A percentile compares a stretch with the other conserved stretches of the same genome.
These are phyloP conservation scores for Drosophila mettleri DNA, from an alignment of 2,888 invertebrate genomes.

Conservation along the genomic window DNA sequence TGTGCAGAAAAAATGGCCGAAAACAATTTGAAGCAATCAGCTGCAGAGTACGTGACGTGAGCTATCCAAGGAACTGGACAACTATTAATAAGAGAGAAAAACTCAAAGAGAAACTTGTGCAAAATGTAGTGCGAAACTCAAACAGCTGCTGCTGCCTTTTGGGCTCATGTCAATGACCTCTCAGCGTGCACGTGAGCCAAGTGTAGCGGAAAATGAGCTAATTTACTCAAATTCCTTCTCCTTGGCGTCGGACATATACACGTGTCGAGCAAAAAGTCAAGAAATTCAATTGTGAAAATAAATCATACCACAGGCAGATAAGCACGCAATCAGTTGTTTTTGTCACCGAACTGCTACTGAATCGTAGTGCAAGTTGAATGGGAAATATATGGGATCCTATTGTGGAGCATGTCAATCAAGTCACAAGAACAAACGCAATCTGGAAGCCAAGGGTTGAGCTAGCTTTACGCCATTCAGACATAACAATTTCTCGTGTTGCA, in stretches of 20 bases:
- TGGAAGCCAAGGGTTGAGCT: constrained; percentile 32
- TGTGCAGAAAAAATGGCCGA: constrained; percentile 60
- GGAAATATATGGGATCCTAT: constrained; percentile 5
- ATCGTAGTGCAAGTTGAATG: constrained; percentile 6
- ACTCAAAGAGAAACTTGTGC: constrained; percentile 4
- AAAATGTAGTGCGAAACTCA: constrained; percentile 63
- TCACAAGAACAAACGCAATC: constrained; percentile 47
- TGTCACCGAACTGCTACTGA: constrained; percentile 50
- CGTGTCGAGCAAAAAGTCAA: constrained; percentile 69
- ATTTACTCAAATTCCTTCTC: constrained; percentile 67
- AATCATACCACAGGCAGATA: constrained; percentile 66
- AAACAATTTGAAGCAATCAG: constrained; percentile 79
- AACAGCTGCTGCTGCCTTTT: constrained; percentile 62
- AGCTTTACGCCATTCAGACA: constrained; percentile 13
- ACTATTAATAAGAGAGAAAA: constrained; percentile 43
- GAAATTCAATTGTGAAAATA: constrained; percentile 77
- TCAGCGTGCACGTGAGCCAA: constrained; percentile 74
- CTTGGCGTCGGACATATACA: constrained; percentile 29
- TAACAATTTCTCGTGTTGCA: constrained; percentile 13
- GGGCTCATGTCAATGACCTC: constrained; percentile 25
- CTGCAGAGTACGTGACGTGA: constrained; percentile 61
- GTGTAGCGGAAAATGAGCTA: constrained; percentile 82
- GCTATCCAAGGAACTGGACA: constrained; percentile 25
- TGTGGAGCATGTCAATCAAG: constrained; percentile 73
- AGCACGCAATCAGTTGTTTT: constrained; percentile 75